Evolutionary conservation across 2,797 vertebrate genomes (phyloP), one percentile per base, ranked within the genome.

Genomic region (Enteromius radiatus): DNA sequence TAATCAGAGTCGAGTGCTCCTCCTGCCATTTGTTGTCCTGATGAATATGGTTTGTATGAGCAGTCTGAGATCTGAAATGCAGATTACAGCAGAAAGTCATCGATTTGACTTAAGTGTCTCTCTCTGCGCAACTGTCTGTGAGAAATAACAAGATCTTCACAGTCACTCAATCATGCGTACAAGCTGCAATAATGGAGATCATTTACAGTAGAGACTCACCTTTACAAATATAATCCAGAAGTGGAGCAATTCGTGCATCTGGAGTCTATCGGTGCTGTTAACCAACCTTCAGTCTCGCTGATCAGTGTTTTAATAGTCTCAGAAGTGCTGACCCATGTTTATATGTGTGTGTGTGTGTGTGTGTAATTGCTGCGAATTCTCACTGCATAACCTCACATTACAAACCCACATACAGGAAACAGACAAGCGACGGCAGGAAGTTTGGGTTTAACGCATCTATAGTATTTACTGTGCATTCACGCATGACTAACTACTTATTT

Each of bases 331-430:
- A 59, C 33, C 52, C 33, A 59, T 21, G 31, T 43, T 33, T 64
- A 33, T 28, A 28, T 28, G 68, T 61, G 65, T 68, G 69, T 64
- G 67, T 63, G 47, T 75, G 49, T 70, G 69, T 76, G 78, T 28
- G 26, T 54, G 10, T 10, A 6, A 28, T 52, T 12, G 47, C 64
- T 7, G 33, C n/a, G 11, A 12, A 33, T 3, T 67, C 64, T 41
- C 14, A 5, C 31, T 21, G n/a, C 47, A 54, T 15, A 26, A 33
- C 21, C 31, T 5, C 33, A 56, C 11, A 15, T n/a, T 2, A 3
- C 9, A 26, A 12, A 43, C 49, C 77, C 65, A 45, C 65, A 70
- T 9, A 14, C 78, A 80, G 78, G 78, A 80, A 80, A 80, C 23
- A 19, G 23, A 56, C 41, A n/a, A 56, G 65, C 6, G 8, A 15